Percentiles rank a stretch among this genome's conserved stretches.
Evolutionary conservation across 2,888 invertebrate species (phyloP).

Genomic region (Tenthredo notha): DNA sequence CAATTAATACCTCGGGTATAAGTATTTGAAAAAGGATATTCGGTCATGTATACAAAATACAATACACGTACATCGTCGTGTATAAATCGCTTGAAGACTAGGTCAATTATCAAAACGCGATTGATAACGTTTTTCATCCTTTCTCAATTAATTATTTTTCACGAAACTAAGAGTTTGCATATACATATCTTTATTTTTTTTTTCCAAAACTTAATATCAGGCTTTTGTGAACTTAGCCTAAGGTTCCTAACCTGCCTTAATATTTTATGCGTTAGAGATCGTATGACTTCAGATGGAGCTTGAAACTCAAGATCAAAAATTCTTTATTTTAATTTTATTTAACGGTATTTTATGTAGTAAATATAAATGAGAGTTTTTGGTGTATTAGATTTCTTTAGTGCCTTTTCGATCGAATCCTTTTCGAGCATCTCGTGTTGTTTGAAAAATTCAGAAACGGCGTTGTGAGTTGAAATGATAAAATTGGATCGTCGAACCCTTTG

Average conservation of each 20-base stretch:
- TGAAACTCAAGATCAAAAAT: not conserved
- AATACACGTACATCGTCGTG: not conserved
- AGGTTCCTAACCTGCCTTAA: not conserved
- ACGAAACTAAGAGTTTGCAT: not conserved
- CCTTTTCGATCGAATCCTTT: not conserved
- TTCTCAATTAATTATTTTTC: not conserved
- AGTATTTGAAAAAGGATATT: not conserved
- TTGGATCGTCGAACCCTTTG: conserved; percentile 18
- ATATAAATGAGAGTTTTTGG: not conserved
- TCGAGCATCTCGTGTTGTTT: not conserved
- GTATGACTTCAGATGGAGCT: not conserved
- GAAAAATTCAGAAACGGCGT: not conserved
- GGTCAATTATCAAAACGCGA: not conserved
- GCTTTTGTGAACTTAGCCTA: too few relatives aligned
- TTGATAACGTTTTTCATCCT: not conserved
- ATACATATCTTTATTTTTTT: not conserved
- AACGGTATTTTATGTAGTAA: not conserved
- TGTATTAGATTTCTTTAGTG: too few relatives aligned
- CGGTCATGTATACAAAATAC: not conserved
- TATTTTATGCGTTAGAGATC: not conserved
- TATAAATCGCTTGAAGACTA: not conserved
- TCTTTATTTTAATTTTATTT: not conserved
- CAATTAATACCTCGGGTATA: not conserved
- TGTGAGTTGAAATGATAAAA: conserved; percentile 13
- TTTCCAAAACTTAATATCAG: not conserved